Percentiles rank a stretch among this genome's conserved stretches.
Conservation (phyloP, 2,113 vertebrate species). For the Natator depressus region DNA sequence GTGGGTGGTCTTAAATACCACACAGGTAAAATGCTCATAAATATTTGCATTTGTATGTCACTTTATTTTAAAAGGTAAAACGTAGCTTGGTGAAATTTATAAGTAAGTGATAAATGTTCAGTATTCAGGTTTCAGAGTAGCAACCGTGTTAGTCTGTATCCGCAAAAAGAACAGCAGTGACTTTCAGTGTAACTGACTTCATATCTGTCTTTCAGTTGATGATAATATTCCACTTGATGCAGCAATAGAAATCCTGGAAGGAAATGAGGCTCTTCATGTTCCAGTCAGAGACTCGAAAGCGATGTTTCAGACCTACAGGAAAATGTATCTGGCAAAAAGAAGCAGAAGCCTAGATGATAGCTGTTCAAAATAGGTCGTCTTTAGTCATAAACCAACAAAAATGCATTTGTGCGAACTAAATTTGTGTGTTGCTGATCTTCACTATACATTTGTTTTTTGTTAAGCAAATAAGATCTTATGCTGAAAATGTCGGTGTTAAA, state of each 20-base stretch:
- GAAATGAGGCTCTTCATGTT: constrained; percentile 52
- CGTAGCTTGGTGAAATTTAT: background rate
- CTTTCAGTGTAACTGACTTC: constrained; percentile 28
- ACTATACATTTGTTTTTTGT: constrained; percentile 2
- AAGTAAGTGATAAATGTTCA: background rate
- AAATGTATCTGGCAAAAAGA: constrained; percentile 79
- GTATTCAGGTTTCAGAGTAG: background rate
- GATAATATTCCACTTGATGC: constrained; percentile 63
- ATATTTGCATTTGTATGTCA: background rate
- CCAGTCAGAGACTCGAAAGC: constrained; percentile 73
- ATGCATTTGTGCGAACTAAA: background rate
- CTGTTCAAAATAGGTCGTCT: constrained; percentile 13
- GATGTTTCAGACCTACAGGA: constrained; percentile 78
- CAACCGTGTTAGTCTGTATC: no score
- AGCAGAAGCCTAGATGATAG: constrained; percentile 68
- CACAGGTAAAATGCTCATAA: background rate
- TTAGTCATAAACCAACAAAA: background rate
- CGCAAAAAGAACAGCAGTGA: background rate
- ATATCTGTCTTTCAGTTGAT: constrained; percentile 61
- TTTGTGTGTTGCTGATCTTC: background rate
- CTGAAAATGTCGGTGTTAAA: constrained; percentile 13
- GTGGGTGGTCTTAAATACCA: background rate
- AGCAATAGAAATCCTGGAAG: constrained; percentile 71
- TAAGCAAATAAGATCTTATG: constrained; percentile 10
- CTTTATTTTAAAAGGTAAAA: background rate